These are phyloP conservation scores for Aspidiotus rigidus DNA, from an alignment of 2,888 invertebrate genomes.

Conservation along the genomic window DNA sequence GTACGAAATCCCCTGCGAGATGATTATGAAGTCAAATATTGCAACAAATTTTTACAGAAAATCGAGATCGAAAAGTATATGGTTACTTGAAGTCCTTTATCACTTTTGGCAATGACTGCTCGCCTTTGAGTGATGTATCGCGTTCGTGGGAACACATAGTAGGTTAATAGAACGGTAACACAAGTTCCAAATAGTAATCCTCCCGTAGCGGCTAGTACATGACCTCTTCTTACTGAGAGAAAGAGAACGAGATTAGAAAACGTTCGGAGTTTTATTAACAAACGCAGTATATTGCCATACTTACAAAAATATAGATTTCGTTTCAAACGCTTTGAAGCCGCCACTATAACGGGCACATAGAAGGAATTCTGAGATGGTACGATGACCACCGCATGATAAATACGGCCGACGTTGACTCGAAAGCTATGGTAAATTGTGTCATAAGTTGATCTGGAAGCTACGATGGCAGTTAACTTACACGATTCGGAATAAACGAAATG, in stretches of 20 bases:
- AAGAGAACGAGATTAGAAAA: slow-evolving; percentile 16
- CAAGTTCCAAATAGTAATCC: slow-evolving; percentile 43
- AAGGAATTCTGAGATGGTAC: background rate
- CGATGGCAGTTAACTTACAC: background rate
- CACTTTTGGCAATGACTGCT: slow-evolving; percentile 43
- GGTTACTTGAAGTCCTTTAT: slow-evolving; percentile 44
- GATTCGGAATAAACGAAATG: background rate
- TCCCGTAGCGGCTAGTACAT: slow-evolving; percentile 42
- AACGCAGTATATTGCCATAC: too few species aligned
- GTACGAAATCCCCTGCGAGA: slow-evolving; percentile 47
- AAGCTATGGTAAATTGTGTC: background rate
- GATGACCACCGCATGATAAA: slow-evolving; percentile 2
- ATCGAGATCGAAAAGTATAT: slow-evolving; percentile 7
- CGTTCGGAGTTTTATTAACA: too few species aligned
- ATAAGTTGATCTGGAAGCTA: background rate
- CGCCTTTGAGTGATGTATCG: slow-evolving; percentile 42
- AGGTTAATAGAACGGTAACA: slow-evolving; percentile 43
- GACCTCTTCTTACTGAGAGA: slow-evolving; percentile 41
- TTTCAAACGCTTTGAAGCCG: too few species aligned
- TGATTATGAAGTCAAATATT: background rate
- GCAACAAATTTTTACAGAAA: background rate
- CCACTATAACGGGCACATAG: background rate
- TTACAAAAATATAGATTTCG: too few species aligned
- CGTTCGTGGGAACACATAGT: slow-evolving; percentile 39
- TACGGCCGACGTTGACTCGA: background rate